Evolutionary conservation across 2,888 invertebrate genomes (phyloP).

Genomic region (Oxytorus armatus): DNA sequence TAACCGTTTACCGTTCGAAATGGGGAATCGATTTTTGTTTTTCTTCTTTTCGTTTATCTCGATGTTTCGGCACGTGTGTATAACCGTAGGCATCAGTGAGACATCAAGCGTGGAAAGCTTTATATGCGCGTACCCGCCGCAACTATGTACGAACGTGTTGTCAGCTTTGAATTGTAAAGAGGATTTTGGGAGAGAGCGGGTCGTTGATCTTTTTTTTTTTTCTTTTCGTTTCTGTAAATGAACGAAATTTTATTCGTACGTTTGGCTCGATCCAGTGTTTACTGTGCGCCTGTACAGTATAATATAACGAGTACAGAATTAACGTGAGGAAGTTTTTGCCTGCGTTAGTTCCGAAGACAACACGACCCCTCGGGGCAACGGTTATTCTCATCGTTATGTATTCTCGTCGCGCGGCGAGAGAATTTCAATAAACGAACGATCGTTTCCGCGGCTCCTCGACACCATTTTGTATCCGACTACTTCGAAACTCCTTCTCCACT

Average conservation of each 20-base stretch:
- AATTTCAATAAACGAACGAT: slow-evolving; percentile 60
- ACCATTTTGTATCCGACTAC: slow-evolving; percentile 40
- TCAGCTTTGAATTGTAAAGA: slow-evolving; percentile 62
- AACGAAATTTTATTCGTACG: background rate
- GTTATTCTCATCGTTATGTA: slow-evolving; percentile 16
- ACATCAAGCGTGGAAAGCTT: slow-evolving; percentile 7
- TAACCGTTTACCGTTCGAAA: slow-evolving; percentile 36
- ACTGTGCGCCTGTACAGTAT: background rate
- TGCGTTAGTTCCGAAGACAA: background rate
- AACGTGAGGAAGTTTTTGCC: background rate
- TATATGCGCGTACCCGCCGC: background rate
- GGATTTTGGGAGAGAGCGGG: slow-evolving; percentile 35
- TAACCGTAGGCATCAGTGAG: background rate
- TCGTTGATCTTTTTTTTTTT: slow-evolving; percentile 54
- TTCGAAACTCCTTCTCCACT: background rate
- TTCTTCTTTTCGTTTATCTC: background rate
- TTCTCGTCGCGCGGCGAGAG: slow-evolving; percentile 44
- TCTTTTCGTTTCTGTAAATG: background rate
- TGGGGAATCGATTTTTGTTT: slow-evolving; percentile 25
- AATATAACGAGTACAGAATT: background rate
- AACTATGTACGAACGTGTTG: slow-evolving; percentile 10
- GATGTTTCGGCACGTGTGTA: background rate
- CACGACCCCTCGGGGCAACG: slow-evolving; percentile 38
- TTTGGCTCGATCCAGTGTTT: background rate
- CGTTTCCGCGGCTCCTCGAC: slow-evolving; percentile 61